Evolutionary conservation across 35 echinoderm and acorn worm genomes (phyloP), one percentile per base, ranked within the genome.

Genomic region (Acanthaster planci): DNA sequence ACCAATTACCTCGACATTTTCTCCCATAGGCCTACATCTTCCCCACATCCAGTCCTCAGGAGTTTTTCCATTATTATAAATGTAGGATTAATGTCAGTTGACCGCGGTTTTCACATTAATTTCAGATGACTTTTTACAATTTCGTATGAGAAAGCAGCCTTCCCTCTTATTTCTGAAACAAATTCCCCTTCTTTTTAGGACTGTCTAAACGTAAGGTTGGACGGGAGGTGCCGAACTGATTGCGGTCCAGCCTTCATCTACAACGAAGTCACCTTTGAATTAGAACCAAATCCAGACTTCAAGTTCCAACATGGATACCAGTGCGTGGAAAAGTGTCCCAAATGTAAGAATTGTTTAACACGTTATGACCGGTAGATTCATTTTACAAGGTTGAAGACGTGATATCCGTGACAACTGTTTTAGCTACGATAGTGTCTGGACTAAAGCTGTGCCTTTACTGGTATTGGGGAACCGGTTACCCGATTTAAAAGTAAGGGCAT

Each of bases 261-360:
- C 64, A 72, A 72, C 30, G 29, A 72, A 0, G 64, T 35, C 26
- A 72, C 64, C 10, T 72, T 72, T 2, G 29, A 35, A 0, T 8
- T 72, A 26, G 64, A 72, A 30, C 64, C 64, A 14, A 72, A 72
- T 29, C 64, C 64, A 34, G 64, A 72, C 1, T 72, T 72, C 7
- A 12, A 31, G 34, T 72, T 72, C 64, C 64, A 72, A 8, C 34
- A 72, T 72, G 64, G 64, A 72, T 26, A 34, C 19, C 2, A 72
- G 19, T 72, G 64, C 64, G 64, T 72, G 1, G 64, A 72, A n/a
- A 35, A 10, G 34, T 72, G 64, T 72, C 64, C 64, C 26, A 72
- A 72, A 29, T 72, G 64, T 72, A 72, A 72, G 64, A 72, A 31
- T 26, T 72, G 17, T 72, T 7, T 7, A 72, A 36, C 64, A n/a